phyloP scores from a whole-genome alignment of 2,797 vertebrate genomes.

The Monodelphis domestica region DNA sequence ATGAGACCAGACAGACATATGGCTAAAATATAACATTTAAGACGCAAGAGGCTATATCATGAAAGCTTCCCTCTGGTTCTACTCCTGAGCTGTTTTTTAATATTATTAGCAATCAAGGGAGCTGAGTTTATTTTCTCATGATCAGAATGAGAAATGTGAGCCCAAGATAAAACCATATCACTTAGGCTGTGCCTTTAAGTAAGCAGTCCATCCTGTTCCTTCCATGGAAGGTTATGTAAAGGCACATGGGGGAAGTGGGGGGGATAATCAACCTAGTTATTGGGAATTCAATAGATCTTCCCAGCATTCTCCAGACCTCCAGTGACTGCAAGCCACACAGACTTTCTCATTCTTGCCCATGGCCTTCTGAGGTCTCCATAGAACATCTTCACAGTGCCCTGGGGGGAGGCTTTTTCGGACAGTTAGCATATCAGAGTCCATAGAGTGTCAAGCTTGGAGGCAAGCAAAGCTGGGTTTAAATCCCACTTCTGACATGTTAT shows the following conservation, averaged over 20 bases:
- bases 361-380: background rate
- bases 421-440: background rate
- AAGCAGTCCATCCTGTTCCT: background rate
- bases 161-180: background rate
- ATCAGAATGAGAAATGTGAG: slow-evolving; percentile 2
- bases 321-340: background rate
- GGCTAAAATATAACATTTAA: slow-evolving; percentile 52
- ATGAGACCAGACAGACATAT: slow-evolving; percentile 52
- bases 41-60: background rate
- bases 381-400: background rate
- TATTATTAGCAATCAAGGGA: background rate
- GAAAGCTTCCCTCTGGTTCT: background rate
- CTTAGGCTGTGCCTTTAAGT: background rate
- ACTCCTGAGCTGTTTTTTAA: background rate
- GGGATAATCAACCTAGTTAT: background rate
- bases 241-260: background rate
- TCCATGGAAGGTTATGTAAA: background rate
- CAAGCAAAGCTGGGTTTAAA: background rate
- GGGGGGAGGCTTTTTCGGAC: background rate
- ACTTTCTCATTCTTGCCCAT: background rate
- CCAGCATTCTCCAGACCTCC: background rate
- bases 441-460: background rate
- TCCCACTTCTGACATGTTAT: background rate
- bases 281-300: background rate
- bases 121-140: slow-evolving; percentile 20